A percentile compares a stretch with the other conserved stretches of the same genome.
Conservation (phyloP, 2,113 vertebrate genomes). For the Trichomycterus rosablanca region DNA sequence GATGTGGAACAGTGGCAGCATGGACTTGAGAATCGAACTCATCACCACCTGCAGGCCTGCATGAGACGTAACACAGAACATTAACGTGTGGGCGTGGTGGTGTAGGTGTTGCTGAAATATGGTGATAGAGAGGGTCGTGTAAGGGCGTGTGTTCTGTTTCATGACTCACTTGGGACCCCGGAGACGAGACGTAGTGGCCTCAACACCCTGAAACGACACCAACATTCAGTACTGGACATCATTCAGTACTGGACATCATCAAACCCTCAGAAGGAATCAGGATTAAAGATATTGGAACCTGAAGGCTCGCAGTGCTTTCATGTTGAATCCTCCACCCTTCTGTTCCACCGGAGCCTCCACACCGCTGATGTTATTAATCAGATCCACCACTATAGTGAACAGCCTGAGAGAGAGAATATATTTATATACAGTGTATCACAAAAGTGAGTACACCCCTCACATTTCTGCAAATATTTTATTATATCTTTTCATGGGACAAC, state of each 20-base stretch:
- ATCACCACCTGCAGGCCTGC: constrained; percentile 89
- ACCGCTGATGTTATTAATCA: constrained; percentile 76
- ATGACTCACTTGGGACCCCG: constrained; percentile 77
- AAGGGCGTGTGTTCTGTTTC: too few relatives aligned
- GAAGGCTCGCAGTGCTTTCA: constrained; percentile 83
- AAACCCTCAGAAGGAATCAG: too few relatives aligned
- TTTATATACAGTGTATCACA: too few relatives aligned
- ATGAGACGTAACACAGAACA: constrained; percentile 15
- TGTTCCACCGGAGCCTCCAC: constrained; percentile 70
- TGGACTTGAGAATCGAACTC: constrained; percentile 90
- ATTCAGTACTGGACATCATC: too few relatives aligned
- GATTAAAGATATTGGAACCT: too few relatives aligned
- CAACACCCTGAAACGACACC: constrained; percentile 72
- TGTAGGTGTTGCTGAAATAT: background rate
- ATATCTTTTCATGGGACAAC: too few relatives aligned
- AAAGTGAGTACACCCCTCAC: too few relatives aligned
- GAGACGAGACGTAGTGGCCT: constrained; percentile 82
- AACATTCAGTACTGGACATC: too few relatives aligned
- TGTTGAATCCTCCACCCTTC: constrained; percentile 77
- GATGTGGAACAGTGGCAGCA: constrained; percentile 87
- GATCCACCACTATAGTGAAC: constrained; percentile 80
- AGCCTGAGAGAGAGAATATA: constrained; percentile 58
- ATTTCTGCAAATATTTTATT: too few relatives aligned
- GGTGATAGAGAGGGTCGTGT: too few relatives aligned
- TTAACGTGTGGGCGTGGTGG: too few relatives aligned